A percentile compares a stretch with the other conserved stretches of the same genome.
These are phyloP conservation scores for Orthonevra nobilis DNA, from an alignment of 2,888 invertebrate species.

Conservation along the genomic window DNA sequence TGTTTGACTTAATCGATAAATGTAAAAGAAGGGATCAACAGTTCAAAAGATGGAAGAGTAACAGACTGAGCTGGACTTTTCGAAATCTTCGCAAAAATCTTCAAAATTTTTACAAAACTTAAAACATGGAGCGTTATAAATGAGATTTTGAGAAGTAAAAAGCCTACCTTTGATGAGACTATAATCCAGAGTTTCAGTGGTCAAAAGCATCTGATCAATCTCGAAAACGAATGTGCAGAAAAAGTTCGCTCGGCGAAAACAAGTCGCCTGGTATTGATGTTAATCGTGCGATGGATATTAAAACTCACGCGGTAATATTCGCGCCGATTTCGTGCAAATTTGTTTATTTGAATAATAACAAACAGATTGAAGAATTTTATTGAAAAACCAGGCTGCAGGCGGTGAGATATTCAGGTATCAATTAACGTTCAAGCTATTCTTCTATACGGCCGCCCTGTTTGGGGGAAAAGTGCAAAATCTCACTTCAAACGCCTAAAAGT, in stretches of 20 bases:
- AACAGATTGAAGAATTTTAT: no score
- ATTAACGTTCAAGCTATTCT: no score
- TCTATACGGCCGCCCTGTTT: no score
- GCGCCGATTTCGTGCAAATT: no score
- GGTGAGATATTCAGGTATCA: no score
- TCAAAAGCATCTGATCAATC: neutral
- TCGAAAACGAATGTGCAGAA: neutral
- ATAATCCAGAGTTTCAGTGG: neutral
- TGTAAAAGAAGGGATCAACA: neutral
- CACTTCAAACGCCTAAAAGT: no score
- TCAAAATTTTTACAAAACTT: neutral
- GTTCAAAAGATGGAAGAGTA: neutral
- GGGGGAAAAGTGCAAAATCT: no score
- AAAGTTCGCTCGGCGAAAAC: neutral
- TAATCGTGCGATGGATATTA: no score
- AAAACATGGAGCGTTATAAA: constrained; percentile 1
- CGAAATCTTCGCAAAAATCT: neutral
- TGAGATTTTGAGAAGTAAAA: neutral
- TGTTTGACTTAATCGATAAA: neutral
- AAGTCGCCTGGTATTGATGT: no score
- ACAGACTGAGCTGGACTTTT: neutral
- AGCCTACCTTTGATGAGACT: neutral
- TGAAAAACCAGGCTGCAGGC: no score
- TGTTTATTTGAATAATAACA: no score
- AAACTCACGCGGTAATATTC: neutral